Evolutionary conservation across 2,888 invertebrate genomes (phyloP).

Genomic region (Petrolisthes cinctipes): DNA sequence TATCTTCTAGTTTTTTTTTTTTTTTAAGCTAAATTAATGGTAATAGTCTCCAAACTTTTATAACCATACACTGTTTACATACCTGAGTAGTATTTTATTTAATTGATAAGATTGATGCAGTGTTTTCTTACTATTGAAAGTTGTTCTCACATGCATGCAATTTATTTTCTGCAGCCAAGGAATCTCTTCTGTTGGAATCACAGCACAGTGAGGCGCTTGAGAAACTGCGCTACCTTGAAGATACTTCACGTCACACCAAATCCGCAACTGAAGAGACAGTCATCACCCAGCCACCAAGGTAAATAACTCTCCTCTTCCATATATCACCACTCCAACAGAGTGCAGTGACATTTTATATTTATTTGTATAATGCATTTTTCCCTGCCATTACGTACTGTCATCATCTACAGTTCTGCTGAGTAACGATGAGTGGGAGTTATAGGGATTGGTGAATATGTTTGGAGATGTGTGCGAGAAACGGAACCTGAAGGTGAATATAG

Average conservation of each 20-base stretch:
- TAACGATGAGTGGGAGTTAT: too few relatives aligned
- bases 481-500: too few relatives aligned
- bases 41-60: too few relatives aligned
- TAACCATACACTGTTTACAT: too few relatives aligned
- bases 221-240: constrained; percentile 88
- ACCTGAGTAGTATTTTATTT: background rate
- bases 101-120: background rate
- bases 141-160: background rate
- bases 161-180: constrained; percentile 77
- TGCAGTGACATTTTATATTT: too few relatives aligned
- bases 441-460: too few relatives aligned
- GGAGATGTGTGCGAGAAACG: too few relatives aligned
- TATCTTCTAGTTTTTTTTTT: background rate
- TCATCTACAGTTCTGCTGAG: too few relatives aligned
- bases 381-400: too few relatives aligned
- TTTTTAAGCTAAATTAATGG: background rate
- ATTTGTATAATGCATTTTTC: too few relatives aligned
- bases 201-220: constrained; percentile 90
- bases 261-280: constrained; percentile 83
- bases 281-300: constrained; percentile 77
- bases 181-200: constrained; percentile 86
- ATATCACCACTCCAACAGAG: too few relatives aligned
- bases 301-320: background rate
- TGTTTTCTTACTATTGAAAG: background rate
- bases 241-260: constrained; percentile 82